A percentile compares a stretch with the other conserved stretches of the same genome.
phyloP scores from a whole-genome alignment of 2,888 invertebrate species.

The Baronia brevicornis region DNA sequence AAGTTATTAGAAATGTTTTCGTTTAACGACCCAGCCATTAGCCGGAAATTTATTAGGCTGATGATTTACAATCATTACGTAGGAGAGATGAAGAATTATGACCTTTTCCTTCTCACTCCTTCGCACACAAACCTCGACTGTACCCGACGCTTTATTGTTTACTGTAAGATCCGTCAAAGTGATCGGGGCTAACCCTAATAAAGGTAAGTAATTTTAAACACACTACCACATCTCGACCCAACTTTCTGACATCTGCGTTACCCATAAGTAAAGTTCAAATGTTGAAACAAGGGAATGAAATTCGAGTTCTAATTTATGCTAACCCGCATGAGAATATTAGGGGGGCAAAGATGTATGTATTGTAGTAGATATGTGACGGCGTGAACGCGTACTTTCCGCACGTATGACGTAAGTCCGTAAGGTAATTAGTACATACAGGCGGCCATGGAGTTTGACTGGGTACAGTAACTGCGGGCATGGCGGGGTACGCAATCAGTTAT shows the following conservation, averaged over 20 bases:
- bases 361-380: constrained; percentile 25
- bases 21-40: constrained; percentile 14
- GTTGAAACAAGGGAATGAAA: constrained; percentile 50
- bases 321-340: constrained; percentile 42
- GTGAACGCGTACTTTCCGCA: constrained; percentile 36
- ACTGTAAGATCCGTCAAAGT: constrained; percentile 15
- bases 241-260: constrained; percentile 30
- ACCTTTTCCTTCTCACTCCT: constrained; percentile 6
- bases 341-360: constrained; percentile 30
- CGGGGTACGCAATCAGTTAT: constrained; percentile 18
- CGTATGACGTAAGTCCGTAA: constrained; percentile 48
- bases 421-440: constrained; percentile 45
- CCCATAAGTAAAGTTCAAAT: constrained; percentile 47
- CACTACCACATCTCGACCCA: constrained; percentile 24
- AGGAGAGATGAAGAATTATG: constrained; percentile 13
- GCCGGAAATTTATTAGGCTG: constrained; percentile 13
- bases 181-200: constrained; percentile 15
- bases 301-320: constrained; percentile 53
- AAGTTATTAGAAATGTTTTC: constrained; percentile 13
- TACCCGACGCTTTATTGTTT: constrained; percentile 14
- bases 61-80: constrained; percentile 15
- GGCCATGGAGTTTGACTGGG: constrained; percentile 5
- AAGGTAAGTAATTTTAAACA: constrained; percentile 24
- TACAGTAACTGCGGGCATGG: no score
- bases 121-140: constrained; percentile 7